These are phyloP conservation scores for Heteronetta atricapilla DNA, from an alignment of 2,113 vertebrate genomes.

Conservation along the genomic window DNA sequence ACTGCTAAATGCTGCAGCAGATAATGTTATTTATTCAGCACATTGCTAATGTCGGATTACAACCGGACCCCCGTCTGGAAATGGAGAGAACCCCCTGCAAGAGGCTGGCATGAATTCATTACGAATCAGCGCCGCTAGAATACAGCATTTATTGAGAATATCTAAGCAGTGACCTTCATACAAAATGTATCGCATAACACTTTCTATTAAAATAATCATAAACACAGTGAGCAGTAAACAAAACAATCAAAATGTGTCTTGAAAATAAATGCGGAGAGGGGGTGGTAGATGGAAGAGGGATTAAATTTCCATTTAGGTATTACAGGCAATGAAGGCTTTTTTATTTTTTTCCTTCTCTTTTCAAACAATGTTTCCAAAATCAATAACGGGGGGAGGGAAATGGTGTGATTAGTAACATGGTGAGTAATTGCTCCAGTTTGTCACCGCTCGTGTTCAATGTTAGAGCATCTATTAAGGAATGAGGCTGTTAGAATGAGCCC, in stretches of 20 bases:
- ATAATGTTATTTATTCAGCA: conserved; percentile 45
- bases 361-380: conserved; percentile 53
- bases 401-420: conserved; percentile 30
- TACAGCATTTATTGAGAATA: conserved; percentile 35
- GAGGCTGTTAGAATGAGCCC: not conserved
- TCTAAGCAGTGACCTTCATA: conserved; percentile 71
- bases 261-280: conserved; percentile 52
- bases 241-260: conserved; percentile 70
- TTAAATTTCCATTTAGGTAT: conserved; percentile 67
- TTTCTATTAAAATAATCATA: conserved; percentile 71
- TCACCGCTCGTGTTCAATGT: not conserved
- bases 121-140: conserved; percentile 17
- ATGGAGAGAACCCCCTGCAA: conserved; percentile 53
- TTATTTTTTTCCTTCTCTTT: not conserved
- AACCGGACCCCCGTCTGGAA: conserved; percentile 38
- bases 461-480: not conserved
- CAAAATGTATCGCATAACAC: conserved; percentile 53
- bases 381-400: conserved; percentile 22
- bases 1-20: not conserved
- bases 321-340: not conserved
- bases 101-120: conserved; percentile 53
- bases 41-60: conserved; percentile 53
- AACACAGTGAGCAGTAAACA: conserved; percentile 75
- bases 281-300: conserved; percentile 36
- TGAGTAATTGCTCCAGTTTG: conserved; percentile 26